Evolutionary conservation across 2,113 vertebrate genomes (phyloP).

Genomic region (Rhombomys opimus): DNA sequence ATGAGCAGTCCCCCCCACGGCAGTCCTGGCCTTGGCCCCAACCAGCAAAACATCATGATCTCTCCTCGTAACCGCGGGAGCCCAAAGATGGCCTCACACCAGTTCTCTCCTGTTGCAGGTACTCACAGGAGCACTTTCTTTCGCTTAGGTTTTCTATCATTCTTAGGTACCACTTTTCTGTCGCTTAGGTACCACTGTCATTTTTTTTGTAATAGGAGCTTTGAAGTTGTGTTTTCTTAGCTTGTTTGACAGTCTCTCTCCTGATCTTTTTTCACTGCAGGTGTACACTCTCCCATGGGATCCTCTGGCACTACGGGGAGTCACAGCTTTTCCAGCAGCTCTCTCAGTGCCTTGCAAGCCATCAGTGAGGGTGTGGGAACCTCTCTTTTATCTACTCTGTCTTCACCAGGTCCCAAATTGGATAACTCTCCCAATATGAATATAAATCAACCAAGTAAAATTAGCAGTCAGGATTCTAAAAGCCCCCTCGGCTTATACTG

Average conservation of each 20-base stretch:
- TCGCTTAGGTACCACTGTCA: not conserved
- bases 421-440: conserved; percentile 94
- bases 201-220: conserved; percentile 42
- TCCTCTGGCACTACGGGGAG: conserved; percentile 87
- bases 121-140: conserved; percentile 67
- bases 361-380: conserved; percentile 98
- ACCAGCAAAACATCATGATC: conserved; percentile 93
- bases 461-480: conserved; percentile 91
- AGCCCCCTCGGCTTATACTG: conserved; percentile 91
- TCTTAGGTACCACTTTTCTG: not conserved
- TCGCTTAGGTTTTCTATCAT: not conserved
- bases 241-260: not conserved
- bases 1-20: conserved; percentile 95
- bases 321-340: conserved; percentile 95
- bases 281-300: conserved; percentile 95
- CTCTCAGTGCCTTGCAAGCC: conserved; percentile 97
- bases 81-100: conserved; percentile 95
- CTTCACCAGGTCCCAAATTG: conserved; percentile 93
- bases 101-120: conserved; percentile 96
- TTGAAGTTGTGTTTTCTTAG: not conserved
- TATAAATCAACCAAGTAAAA: conserved; percentile 89
- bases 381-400: conserved; percentile 93
- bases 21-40: conserved; percentile 91
- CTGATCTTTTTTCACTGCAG: conserved; percentile 82
- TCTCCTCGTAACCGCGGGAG: conserved; percentile 95